Evolutionary conservation across 2,888 invertebrate genomes (phyloP).

Genomic region (Portevinia maculata): DNA sequence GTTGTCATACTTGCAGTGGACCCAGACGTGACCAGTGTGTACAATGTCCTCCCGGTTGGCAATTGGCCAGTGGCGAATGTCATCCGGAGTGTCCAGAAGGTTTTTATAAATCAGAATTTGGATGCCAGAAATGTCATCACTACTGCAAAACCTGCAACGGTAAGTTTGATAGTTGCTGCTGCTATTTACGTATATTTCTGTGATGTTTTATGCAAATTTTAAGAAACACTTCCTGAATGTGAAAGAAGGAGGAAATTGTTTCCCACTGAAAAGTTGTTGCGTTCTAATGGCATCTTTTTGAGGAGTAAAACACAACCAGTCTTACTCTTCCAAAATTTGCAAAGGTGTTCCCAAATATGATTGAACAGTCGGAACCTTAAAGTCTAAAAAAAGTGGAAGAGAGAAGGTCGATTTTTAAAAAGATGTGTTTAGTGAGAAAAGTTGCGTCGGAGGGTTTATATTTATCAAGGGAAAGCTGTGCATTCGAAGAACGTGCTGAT

Average conservation of each 20-base stretch:
- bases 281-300: neutral
- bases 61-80: conserved; percentile 92
- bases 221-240: no score
- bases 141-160: conserved; percentile 94
- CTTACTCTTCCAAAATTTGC: conserved; percentile 15
- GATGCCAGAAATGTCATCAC: conserved; percentile 94
- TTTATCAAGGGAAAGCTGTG: no score
- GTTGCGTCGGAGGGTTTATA: no score
- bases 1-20: conserved; percentile 93
- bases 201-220: conserved; percentile 20
- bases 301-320: conserved; percentile 8
- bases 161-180: conserved; percentile 78
- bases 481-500: no score
- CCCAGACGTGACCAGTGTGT: conserved; percentile 93
- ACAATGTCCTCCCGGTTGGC: conserved; percentile 91
- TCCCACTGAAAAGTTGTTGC: neutral
- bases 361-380: conserved; percentile 25
- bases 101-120: conserved; percentile 91
- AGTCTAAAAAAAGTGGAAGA: no score
- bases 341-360: conserved; percentile 13
- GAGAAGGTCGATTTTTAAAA: neutral
- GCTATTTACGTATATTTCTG: conserved; percentile 5
- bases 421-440: no score
- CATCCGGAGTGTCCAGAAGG: conserved; percentile 94
- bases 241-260: neutral